These are phyloP conservation scores for Danio albolineatus DNA, from an alignment of 2,797 vertebrate genomes.

Conservation along the genomic window DNA sequence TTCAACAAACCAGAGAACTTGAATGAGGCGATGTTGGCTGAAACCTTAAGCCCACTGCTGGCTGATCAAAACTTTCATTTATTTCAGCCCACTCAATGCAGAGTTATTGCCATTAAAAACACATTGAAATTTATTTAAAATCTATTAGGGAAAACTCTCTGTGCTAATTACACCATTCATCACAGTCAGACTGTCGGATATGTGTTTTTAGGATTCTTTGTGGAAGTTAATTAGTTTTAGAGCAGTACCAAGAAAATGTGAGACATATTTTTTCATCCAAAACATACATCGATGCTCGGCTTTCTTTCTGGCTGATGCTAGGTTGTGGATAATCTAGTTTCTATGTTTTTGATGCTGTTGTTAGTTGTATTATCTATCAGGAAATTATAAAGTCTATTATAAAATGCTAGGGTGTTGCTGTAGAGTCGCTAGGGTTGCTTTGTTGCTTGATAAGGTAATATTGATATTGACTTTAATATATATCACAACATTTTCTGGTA, in stretches of 20 bases:
- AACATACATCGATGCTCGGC: neutral
- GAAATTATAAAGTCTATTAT: neutral
- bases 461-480: no score
- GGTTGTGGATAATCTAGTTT: neutral
- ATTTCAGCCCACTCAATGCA: constrained; percentile 76
- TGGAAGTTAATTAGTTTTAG: constrained; percentile 5
- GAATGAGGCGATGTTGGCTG: constrained; percentile 57
- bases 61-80: constrained; percentile 69
- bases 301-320: neutral
- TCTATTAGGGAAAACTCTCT: constrained; percentile 63
- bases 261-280: neutral
- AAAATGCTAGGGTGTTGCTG: neutral
- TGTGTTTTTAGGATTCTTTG: constrained; percentile 43
- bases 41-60: constrained; percentile 65
- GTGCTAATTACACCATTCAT: constrained; percentile 68
- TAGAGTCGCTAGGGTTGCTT: no score
- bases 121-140: constrained; percentile 22
- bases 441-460: no score
- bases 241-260: neutral
- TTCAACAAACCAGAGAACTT: constrained; percentile 56
- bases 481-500: no score
- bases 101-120: constrained; percentile 73
- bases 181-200: constrained; percentile 66
- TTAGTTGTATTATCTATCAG: neutral
- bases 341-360: neutral